These are phyloP conservation scores for Carpatolechia fugitivella DNA, from an alignment of 2,888 invertebrate genomes.

Conservation along the genomic window DNA sequence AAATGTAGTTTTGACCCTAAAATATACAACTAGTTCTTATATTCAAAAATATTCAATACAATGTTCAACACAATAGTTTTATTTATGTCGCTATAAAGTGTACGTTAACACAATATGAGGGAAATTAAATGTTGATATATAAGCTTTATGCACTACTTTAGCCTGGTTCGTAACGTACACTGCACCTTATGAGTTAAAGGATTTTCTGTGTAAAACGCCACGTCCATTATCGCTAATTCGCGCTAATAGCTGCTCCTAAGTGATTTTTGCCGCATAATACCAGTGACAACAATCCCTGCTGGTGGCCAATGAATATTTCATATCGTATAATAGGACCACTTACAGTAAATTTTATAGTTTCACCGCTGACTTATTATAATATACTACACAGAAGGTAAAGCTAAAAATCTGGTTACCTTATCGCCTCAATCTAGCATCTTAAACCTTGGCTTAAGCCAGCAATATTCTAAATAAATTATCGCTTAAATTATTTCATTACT, in stretches of 20 bases:
- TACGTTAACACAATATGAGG: conserved; percentile 3
- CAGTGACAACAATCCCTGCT: conserved; percentile 66
- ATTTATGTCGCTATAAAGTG: not conserved
- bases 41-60: no score
- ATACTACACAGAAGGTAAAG: not conserved
- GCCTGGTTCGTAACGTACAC: not conserved
- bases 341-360: conserved; percentile 51
- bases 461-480: not conserved
- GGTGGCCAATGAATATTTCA: conserved; percentile 73
- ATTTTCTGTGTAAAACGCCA: not conserved
- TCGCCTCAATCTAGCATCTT: not conserved
- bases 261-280: conserved; percentile 64
- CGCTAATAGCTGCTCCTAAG: conserved; percentile 57
- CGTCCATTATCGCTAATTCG: conserved; percentile 75
- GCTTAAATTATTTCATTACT: not conserved
- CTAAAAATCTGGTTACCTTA: conserved; percentile 8
- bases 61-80: not conserved
- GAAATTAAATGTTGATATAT: not conserved
- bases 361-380: conserved; percentile 24
- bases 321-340: conserved; percentile 56
- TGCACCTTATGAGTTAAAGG: conserved; percentile 19
- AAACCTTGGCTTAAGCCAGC: not conserved
- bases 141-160: not conserved
- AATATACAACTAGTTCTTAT: no score
- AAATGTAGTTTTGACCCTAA: no score